Percentiles rank a stretch among this genome's conserved stretches.
These are phyloP conservation scores for Halesus radiatus DNA, from an alignment of 1,140 invertebrate genomes.

Conservation along the genomic window DNA sequence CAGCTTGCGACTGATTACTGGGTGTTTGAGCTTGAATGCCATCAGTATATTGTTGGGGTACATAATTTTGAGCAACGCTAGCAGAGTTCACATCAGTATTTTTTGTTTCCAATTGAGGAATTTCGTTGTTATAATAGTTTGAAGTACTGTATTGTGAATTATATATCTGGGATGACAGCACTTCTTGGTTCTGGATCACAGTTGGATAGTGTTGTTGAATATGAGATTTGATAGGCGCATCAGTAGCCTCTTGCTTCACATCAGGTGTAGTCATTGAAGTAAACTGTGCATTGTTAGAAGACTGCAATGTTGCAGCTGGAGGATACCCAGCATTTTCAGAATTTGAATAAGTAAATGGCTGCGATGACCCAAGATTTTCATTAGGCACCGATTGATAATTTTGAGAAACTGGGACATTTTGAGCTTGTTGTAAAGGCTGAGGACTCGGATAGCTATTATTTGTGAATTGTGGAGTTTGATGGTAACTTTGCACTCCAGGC, in stretches of 20 bases:
- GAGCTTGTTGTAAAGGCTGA: background rate
- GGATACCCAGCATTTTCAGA: constrained; percentile 7
- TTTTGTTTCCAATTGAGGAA: constrained; percentile 55
- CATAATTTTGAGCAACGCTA: constrained; percentile 27
- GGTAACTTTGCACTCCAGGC: background rate
- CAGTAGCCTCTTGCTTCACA: constrained; percentile 61
- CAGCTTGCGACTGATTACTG: constrained; percentile 60
- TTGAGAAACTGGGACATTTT: background rate
- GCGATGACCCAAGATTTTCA: constrained; percentile 14
- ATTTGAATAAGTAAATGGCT: background rate
- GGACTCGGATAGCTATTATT: constrained; percentile 4
- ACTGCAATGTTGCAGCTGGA: background rate
- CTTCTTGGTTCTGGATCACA: background rate
- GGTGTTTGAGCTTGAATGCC: constrained; percentile 52
- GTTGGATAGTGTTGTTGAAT: constrained; percentile 60
- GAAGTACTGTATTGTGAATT: constrained; percentile 35
- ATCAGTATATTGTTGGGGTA: constrained; percentile 30
- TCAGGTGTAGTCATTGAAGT: constrained; percentile 12
- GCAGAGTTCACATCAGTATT: constrained; percentile 40
- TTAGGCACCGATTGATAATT: constrained; percentile 1
- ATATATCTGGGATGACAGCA: background rate
- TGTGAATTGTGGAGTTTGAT: background rate
- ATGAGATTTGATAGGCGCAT: constrained; percentile 67
- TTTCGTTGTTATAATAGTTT: constrained; percentile 46
- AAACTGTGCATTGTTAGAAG: constrained; percentile 7